Conservation (phyloP, 2,888 invertebrate species). For the Ichneumoninae sp. region DNA sequence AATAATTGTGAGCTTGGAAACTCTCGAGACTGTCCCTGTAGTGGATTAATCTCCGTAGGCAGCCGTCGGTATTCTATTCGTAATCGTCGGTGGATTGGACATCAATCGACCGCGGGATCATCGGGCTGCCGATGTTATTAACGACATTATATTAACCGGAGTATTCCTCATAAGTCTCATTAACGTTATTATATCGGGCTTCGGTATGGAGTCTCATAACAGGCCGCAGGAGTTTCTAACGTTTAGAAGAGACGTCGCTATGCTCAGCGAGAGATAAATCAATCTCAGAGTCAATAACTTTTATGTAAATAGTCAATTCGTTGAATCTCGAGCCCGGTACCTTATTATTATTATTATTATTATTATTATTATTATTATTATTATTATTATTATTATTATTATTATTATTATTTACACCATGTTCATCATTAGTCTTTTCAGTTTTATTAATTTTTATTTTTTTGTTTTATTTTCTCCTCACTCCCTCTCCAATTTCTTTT, state of each 20-base stretch:
- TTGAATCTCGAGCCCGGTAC: conserved; percentile 7
- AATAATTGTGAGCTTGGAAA: neutral
- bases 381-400: conserved; percentile 10
- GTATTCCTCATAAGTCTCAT: conserved; percentile 93
- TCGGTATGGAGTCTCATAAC: conserved; percentile 92
- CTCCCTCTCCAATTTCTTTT: conserved; percentile 30
- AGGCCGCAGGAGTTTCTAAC: conserved; percentile 83
- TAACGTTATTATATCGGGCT: conserved; percentile 93
- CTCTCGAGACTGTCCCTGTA: conserved; percentile 18
- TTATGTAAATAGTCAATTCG: conserved; percentile 32
- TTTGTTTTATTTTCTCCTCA: conserved; percentile 37
- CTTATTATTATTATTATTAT: conserved; percentile 1
- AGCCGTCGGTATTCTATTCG: conserved; percentile 92
- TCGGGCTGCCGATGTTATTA: conserved; percentile 90
- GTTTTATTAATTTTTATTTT: conserved; percentile 68
- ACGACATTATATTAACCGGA: conserved; percentile 92
- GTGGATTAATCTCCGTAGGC: conserved; percentile 87
- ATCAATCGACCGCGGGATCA: conserved; percentile 91
- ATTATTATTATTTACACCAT: conserved; percentile 3
- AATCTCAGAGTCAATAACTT: neutral
- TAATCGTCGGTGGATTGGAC: conserved; percentile 93
- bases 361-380: conserved; percentile 1
- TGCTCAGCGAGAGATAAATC: conserved; percentile 29
- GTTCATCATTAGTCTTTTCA: conserved; percentile 60
- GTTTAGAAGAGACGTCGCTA: conserved; percentile 34